Base-by-base conservation (phyloP, 2,797 vertebrate genomes). In the Poeciliopsis presidionis region DNA sequence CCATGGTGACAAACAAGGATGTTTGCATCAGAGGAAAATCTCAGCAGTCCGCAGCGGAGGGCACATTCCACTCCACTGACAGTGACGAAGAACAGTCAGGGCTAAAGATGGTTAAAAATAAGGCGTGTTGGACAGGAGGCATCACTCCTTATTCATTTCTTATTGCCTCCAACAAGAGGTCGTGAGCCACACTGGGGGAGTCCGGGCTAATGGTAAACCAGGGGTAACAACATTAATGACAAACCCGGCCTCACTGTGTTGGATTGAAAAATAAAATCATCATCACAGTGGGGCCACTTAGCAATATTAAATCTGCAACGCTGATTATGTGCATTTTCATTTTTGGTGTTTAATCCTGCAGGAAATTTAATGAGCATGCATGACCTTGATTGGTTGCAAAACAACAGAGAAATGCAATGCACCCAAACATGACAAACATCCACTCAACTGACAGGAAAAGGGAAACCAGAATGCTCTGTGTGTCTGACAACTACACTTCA, bases 1-100 rank as follows among this genome's bases (percentile, higher is more conserved):
- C 93, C 93, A 96, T 96, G 94, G 93, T 47, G 92, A 96, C 94
- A 90, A 94, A 95, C 92, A 90, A 93, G 94, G 92, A 95, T 95
- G 94, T 95, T 96, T 94, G 94, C 92, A 95, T 95, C 92, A 88
- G 88, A 94, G 91, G 86, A 80, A 83, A 92, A 94, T 90, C 92
- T 93, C 87, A 75, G 92, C 74, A 82, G 89, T 84, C 84, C 78
- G 79, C 81, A 77, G 83, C 33, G 74, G 86, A 86, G 78, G 77
- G 80, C 86, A 84, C 88, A 86, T 67, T 81, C 80, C 36, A 77
- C 25, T 89, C 72, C n/a, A 83, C 82, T 76, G 53, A 83, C 81
- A 72, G 86, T 84, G 70, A 86, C 51, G 69, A 82, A 91, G 74
- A 79, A 80, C 77, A 28, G 85, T 73, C 18, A 1, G 82, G 81